Percentiles rank a stretch among this genome's conserved stretches.
Evolutionary conservation across 1,140 invertebrate species (phyloP).

Genomic region (Epicauta chinensis): DNA sequence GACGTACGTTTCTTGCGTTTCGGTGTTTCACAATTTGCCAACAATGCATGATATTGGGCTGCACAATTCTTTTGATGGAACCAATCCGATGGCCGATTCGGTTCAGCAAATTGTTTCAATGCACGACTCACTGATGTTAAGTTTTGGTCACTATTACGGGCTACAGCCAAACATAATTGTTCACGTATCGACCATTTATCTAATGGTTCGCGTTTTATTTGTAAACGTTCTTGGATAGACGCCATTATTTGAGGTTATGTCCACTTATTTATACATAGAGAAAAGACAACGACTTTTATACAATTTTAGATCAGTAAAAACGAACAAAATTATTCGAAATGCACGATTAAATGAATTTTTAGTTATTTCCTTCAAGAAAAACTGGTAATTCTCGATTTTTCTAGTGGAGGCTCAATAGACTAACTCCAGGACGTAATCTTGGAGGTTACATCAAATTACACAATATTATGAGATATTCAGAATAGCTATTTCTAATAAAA

Average conservation of each 20-base stretch:
- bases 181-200: conserved; percentile 83
- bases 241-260: conserved; percentile 40
- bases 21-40: conserved; percentile 80
- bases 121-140: conserved; percentile 86
- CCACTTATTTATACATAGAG: too few relatives aligned
- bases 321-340: too few relatives aligned
- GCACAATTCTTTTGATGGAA: conserved; percentile 90
- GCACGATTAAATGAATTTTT: too few relatives aligned
- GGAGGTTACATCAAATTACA: too few relatives aligned
- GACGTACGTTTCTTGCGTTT: conserved; percentile 77
- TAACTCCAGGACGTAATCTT: too few relatives aligned
- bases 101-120: conserved; percentile 65
- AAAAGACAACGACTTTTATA: too few relatives aligned
- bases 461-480: too few relatives aligned
- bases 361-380: too few relatives aligned
- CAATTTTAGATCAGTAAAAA: too few relatives aligned
- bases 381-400: too few relatives aligned
- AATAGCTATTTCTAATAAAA: too few relatives aligned
- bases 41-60: conserved; percentile 74
- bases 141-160: conserved; percentile 86
- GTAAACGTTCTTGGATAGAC: conserved; percentile 51
- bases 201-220: conserved; percentile 63
- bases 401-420: too few relatives aligned
- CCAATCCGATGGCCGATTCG: conserved; percentile 76
- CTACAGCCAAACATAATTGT: conserved; percentile 77